Conservation (phyloP, 2,888 invertebrate genomes). For the Netelia melanura region DNA sequence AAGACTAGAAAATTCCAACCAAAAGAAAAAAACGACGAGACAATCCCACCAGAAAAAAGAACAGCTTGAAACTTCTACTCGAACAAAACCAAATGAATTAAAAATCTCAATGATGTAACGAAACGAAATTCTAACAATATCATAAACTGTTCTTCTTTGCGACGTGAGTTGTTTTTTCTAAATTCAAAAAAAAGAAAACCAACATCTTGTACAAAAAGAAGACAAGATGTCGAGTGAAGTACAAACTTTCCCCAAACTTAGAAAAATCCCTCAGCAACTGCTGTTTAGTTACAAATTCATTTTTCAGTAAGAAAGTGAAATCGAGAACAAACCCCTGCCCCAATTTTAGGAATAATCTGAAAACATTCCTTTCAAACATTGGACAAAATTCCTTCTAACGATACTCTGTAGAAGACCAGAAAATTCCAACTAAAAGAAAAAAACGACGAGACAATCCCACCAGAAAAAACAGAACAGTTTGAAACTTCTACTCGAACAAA, state of each 20-base stretch:
- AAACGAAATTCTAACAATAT: conserved; percentile 4
- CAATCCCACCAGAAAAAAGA: too few species aligned
- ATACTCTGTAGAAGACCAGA: too few species aligned
- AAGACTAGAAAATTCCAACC: neutral
- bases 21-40: neutral
- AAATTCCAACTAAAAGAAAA: neutral
- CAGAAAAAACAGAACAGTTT: conserved; percentile 23
- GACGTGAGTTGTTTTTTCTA: conserved; percentile 78
- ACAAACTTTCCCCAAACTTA: neutral
- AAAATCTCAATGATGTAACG: neutral
- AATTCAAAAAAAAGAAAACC: neutral
- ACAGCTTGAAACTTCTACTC: too few species aligned
- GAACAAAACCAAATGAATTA: conserved; percentile 58
- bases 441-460: too few species aligned
- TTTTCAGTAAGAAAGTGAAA: neutral
- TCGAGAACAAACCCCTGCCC: too few species aligned
- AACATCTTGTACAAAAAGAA: too few species aligned
- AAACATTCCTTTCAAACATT: too few species aligned
- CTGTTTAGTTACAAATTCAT: too few species aligned
- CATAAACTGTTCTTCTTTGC: neutral
- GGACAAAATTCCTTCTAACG: too few species aligned
- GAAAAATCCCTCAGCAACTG: neutral
- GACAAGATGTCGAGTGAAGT: too few species aligned
- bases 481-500: too few species aligned
- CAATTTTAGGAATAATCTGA: too few species aligned